A percentile compares a stretch with the other conserved stretches of the same genome.
phyloP scores from a whole-genome alignment of 2,113 vertebrate genomes.

The Rhombomys opimus region DNA sequence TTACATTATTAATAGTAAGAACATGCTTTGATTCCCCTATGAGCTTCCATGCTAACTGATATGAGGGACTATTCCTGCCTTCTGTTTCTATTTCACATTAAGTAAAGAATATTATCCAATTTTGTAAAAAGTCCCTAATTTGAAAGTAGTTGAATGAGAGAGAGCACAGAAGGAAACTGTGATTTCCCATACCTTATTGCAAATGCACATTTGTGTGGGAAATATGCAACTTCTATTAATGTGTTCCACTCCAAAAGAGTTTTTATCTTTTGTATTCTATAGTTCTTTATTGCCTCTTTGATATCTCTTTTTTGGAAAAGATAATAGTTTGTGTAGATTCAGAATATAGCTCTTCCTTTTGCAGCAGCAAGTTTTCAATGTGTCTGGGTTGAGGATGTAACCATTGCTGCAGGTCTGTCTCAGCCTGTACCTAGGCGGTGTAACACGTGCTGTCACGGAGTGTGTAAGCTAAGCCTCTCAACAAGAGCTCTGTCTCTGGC shows the following conservation, averaged over 20 bases:
- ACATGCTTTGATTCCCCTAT: background rate
- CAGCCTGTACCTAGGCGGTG: conserved; percentile 9
- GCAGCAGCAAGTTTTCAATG: conserved; percentile 61
- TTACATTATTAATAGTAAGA: background rate
- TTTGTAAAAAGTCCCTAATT: conserved; percentile 29
- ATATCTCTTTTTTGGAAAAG: background rate
- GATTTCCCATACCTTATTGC: background rate
- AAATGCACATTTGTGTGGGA: conserved; percentile 34
- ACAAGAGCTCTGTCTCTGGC: conserved; percentile 58
- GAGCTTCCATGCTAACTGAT: background rate
- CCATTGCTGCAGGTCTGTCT: conserved; percentile 71
- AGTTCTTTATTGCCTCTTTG: background rate
- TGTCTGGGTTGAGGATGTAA: conserved; percentile 65
- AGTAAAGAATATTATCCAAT: background rate
- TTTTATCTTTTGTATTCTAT: background rate
- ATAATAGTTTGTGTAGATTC: background rate
- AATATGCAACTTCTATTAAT: background rate
- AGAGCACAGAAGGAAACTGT: background rate
- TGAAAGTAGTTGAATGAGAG: background rate
- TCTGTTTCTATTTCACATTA: background rate
- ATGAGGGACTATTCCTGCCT: background rate
- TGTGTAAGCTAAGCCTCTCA: conserved; percentile 81
- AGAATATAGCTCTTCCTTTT: background rate
- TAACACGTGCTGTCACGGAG: conserved; percentile 65
- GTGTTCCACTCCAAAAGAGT: background rate